These are phyloP conservation scores for Dryomyza anilis DNA, from an alignment of 2,888 invertebrate genomes.

Conservation along the genomic window DNA sequence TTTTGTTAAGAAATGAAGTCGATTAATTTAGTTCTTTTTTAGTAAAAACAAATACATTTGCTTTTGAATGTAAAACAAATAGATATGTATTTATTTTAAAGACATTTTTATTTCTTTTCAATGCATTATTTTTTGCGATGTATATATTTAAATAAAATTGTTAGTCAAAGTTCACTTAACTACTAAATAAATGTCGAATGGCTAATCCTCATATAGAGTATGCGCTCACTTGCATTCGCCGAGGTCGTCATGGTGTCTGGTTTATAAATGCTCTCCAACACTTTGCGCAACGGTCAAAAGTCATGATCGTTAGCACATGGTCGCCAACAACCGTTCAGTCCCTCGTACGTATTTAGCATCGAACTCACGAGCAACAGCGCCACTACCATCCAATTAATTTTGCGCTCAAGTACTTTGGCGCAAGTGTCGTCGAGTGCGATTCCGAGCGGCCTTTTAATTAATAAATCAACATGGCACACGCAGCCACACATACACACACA, in stretches of 20 bases:
- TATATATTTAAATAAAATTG: too few relatives aligned
- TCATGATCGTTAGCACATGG: constrained; percentile 35
- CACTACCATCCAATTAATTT: constrained; percentile 18
- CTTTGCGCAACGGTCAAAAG: constrained; percentile 52
- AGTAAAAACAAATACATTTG: too few relatives aligned
- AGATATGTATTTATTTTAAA: too few relatives aligned
- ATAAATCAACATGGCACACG: constrained; percentile 58
- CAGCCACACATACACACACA: constrained; percentile 32
- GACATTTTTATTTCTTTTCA: too few relatives aligned
- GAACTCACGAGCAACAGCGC: background rate
- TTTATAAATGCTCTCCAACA: constrained; percentile 16
- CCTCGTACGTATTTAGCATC: background rate
- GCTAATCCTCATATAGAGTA: too few relatives aligned
- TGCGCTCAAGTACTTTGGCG: constrained; percentile 42
- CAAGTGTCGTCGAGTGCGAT: background rate
- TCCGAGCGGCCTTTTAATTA: constrained; percentile 48
- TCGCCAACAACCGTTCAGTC: background rate
- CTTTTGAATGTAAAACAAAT: too few relatives aligned
- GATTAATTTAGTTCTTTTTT: too few relatives aligned
- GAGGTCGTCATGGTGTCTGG: constrained; percentile 42
- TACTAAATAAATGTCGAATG: too few relatives aligned
- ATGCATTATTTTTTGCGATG: too few relatives aligned
- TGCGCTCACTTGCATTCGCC: background rate
- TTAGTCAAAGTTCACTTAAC: too few relatives aligned
- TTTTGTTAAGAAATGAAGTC: too few relatives aligned